Conservation (phyloP, 2,797 vertebrate genomes). For the Hemitrygon akajei region DNA sequence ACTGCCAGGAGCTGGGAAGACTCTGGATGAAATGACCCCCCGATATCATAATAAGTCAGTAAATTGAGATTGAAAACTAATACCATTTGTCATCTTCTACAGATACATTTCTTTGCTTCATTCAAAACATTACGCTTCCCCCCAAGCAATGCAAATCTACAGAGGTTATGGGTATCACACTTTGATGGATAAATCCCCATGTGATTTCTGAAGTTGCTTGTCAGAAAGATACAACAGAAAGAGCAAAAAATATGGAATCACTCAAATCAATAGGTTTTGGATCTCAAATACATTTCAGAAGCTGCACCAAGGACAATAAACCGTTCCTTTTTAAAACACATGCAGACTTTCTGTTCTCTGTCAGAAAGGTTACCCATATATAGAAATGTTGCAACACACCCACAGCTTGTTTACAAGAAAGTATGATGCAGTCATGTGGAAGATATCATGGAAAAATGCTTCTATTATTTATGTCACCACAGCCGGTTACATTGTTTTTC, state of each 20-base stretch:
- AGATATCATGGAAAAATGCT: background rate
- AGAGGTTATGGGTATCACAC: background rate
- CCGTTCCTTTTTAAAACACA: background rate
- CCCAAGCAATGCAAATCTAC: background rate
- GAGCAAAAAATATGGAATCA: background rate
- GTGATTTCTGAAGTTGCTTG: background rate
- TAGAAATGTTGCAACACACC: background rate
- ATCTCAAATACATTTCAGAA: background rate
- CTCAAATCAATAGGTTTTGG: background rate
- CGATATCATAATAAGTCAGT: too few relatives aligned
- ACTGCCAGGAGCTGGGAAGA: background rate
- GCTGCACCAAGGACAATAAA: background rate
- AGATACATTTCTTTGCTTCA: background rate
- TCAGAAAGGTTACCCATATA: background rate
- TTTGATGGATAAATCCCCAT: background rate
- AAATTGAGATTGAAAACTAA: background rate
- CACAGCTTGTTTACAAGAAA: background rate
- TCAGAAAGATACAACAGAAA: background rate
- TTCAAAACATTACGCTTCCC: background rate
- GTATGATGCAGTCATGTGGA: background rate
- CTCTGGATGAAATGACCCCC: too few relatives aligned
- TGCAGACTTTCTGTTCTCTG: background rate
- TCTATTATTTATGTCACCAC: background rate
- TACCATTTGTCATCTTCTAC: background rate
- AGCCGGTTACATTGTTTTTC: too few relatives aligned